Evolutionary conservation across 2,888 invertebrate genomes (phyloP), one percentile per base, ranked within the genome.

Genomic region (Drosophila tripunctata): DNA sequence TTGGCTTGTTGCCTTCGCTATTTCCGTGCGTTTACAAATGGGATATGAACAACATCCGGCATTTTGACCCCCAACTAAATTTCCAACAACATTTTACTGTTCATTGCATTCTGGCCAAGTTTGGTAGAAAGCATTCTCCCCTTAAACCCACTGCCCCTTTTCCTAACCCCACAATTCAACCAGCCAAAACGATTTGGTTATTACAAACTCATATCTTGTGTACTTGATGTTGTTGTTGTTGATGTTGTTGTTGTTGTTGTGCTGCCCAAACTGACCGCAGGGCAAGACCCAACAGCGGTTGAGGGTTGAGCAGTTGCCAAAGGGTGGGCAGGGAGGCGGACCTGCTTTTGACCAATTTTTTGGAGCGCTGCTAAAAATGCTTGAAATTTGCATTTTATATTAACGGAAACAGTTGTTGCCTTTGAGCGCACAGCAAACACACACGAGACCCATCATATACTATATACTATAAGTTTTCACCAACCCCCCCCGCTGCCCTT

Each of bases 41-140:
- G 88, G 89, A 89, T 88, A 89, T 87, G 87, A 81, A 82, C 87
- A 88, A 89, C 89, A 87, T 88, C 88, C 88, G 89, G 80, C 82
- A 63, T 65, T 74, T 74, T 64, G 73, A 67, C 52, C 57, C 75
- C 86, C 86, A 88, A 86, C 88, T 83, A 88, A 86, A 83, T 83
- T 83, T 83, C 80, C 44, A 87, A 77, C 83, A 89, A 73, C 74
- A 86, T 86, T 84, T 88, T 67, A 88, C 88, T 80, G 80, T 81
- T 83, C 88, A 83, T 83, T 83, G 83, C 88, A 88, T 88, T 86
- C 15, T 74, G 84, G 72, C 77, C 88, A 86, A 73, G 57, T 17
- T 24, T 43, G 5, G 12, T n/a, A n/a, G n/a, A n/a, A n/a, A n/a
- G n/a, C n/a, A n/a, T 27, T 27, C 1, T n/a, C 30, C 2, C 8